Base-by-base conservation (phyloP, 2,797 vertebrate species). In the Ctenopoma kingsleyae region DNA sequence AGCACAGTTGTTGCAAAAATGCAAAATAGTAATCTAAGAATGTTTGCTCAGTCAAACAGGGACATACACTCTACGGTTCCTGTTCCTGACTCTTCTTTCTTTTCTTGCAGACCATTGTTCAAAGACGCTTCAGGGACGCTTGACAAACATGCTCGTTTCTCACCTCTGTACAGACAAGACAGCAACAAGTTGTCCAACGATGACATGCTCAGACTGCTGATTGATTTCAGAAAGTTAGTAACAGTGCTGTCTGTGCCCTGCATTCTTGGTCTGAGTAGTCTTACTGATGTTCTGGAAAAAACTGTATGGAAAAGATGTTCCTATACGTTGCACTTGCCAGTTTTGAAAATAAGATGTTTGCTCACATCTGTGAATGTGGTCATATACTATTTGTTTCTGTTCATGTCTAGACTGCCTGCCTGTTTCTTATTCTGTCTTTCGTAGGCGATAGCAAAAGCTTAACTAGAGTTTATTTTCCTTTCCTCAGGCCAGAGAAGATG, bases 111-210 rank as follows among this genome's bases (percentile, higher is more conserved):
- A 90, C 91, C 96, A 0, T 86, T 99, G 76, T 99, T 99, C 91
- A 99, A 96, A 93, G 98, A 99, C 70, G 91, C 94, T 51, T 96
- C 96, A 56, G 97, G 98, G 89, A 96, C 95, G 2, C 93, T 99
- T 54, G 98, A 99, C 91, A 99, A 97, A 95, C 95, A 89, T 53
- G 92, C 95, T 84, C 94, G 97, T 41, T 99, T 99, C 93, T 97
- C 97, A 13, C 85, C 97, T 64, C 91, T 99, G 71, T 99, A 97
- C 93, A 94, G 95, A 77, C 98, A 99, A 86, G 98, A 99, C 87
- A 96, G 96, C 94, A 98, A 96, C 90, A 99, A 98, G 83, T 94
- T 99, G 44, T 98, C 97, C 55, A 97, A 99, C n/a, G 98, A 99
- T 2, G 97, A 99, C 80, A 95, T 99, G 95, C 93, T 99, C 74